Evolutionary conservation across 2,797 vertebrate genomes (phyloP).

Genomic region (Sciaenops ocellatus): DNA sequence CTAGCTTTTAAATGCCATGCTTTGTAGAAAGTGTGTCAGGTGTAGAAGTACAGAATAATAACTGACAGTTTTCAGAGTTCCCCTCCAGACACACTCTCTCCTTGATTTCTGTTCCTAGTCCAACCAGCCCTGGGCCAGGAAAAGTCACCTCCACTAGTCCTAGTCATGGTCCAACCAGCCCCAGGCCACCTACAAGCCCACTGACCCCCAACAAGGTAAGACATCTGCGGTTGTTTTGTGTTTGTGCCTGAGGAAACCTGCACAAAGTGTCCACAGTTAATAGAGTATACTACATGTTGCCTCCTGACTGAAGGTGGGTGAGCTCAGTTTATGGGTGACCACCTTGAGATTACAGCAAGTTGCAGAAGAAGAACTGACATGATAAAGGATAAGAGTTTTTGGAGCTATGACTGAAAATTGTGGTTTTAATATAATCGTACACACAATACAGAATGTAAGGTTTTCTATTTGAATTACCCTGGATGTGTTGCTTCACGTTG

Average conservation of each 20-base stretch:
- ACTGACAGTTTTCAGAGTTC: constrained; percentile 30
- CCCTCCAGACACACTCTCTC: constrained; percentile 15
- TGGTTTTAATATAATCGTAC: background rate
- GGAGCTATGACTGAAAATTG: background rate
- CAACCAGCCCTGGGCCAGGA: constrained; percentile 56
- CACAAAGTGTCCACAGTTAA: background rate
- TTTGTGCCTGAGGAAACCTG: background rate
- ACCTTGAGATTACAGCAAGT: no score
- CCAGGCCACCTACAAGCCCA: constrained; percentile 32
- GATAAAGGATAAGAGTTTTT: background rate
- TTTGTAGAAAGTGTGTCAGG: background rate
- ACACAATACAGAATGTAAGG: background rate
- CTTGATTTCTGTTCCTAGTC: constrained; percentile 54
- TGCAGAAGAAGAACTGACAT: background rate
- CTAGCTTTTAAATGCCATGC: background rate
- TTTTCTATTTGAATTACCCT: background rate
- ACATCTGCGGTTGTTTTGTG: constrained; percentile 28
- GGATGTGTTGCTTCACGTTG: background rate
- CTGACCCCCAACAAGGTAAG: constrained; percentile 73
- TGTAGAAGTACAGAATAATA: constrained; percentile 9
- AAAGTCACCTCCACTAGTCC: constrained; percentile 44
- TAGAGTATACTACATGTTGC: background rate
- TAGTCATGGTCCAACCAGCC: constrained; percentile 42
- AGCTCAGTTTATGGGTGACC: background rate
- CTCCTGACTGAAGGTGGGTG: background rate